Evolutionary conservation across 2,888 invertebrate species (phyloP).

Genomic region (Hemistola chrysoprasaria): DNA sequence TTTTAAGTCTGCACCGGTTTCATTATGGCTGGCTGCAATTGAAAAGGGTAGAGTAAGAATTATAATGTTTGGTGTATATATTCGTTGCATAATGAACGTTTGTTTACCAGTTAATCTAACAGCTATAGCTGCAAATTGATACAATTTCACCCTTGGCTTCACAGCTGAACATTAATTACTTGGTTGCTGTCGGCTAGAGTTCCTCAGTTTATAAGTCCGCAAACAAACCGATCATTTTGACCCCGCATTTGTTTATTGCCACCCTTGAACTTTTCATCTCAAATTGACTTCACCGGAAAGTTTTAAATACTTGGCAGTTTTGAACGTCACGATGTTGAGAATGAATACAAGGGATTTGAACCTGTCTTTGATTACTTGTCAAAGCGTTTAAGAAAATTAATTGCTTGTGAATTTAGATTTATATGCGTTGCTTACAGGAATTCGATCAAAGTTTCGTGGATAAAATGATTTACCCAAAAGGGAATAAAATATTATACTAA

Average conservation of each 20-base stretch:
- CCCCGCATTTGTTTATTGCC: constrained; percentile 69
- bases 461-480: background rate
- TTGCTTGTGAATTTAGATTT: constrained; percentile 17
- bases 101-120: constrained; percentile 48
- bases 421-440: background rate
- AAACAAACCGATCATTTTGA: constrained; percentile 74
- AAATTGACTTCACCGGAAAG: constrained; percentile 55
- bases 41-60: constrained; percentile 12
- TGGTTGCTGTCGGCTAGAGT: constrained; percentile 48
- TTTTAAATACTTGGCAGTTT: constrained; percentile 45
- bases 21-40: constrained; percentile 16
- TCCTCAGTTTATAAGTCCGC: constrained; percentile 71
- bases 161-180: constrained; percentile 75
- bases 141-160: constrained; percentile 70
- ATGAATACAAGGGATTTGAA: constrained; percentile 14
- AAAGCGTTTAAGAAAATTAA: constrained; percentile 24
- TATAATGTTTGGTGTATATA: constrained; percentile 21
- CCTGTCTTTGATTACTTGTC: constrained; percentile 18
- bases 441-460: background rate
- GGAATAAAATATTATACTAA: too few relatives aligned
- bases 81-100: constrained; percentile 50
- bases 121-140: constrained; percentile 75
- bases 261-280: constrained; percentile 54
- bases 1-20: constrained; percentile 43
- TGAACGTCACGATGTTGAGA: constrained; percentile 22